These are phyloP conservation scores for Centroberyx gerrardi DNA, from an alignment of 2,797 vertebrate genomes.

Conservation along the genomic window DNA sequence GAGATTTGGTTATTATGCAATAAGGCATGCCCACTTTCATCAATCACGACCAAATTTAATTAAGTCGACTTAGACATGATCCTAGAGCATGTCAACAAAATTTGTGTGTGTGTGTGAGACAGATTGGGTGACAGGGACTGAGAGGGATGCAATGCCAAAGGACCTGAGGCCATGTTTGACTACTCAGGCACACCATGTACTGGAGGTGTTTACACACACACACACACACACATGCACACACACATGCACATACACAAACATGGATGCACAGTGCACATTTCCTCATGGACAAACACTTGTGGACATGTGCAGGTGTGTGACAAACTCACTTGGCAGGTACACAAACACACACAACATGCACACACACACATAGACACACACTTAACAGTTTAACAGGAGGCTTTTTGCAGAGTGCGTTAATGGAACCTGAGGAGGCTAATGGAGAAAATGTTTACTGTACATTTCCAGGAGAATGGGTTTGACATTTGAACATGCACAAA, in stretches of 20 bases:
- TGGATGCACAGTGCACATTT: not conserved
- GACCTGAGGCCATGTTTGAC: conserved; percentile 29
- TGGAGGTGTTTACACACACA: not conserved
- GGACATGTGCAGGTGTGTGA: not conserved
- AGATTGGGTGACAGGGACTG: conserved; percentile 11
- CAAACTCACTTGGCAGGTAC: not conserved
- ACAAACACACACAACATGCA: not conserved
- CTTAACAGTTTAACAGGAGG: conserved; percentile 17
- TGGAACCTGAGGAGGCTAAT: not conserved
- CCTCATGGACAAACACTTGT: not conserved
- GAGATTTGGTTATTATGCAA: no score
- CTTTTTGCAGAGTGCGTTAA: conserved; percentile 13
- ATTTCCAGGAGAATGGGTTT: no score
- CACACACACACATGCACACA: not conserved
- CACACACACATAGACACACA: not conserved
- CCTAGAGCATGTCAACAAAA: no score
- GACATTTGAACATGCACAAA: no score
- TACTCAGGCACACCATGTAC: not conserved
- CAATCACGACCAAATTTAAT: no score
- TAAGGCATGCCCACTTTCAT: no score
- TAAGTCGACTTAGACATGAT: no score
- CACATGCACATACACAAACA: not conserved
- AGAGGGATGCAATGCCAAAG: not conserved
- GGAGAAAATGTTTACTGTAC: no score
- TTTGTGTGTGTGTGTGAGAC: not conserved